Evolutionary conservation across 1,140 invertebrate genomes (phyloP).

Genomic region (Armadillidium nasatum): DNA sequence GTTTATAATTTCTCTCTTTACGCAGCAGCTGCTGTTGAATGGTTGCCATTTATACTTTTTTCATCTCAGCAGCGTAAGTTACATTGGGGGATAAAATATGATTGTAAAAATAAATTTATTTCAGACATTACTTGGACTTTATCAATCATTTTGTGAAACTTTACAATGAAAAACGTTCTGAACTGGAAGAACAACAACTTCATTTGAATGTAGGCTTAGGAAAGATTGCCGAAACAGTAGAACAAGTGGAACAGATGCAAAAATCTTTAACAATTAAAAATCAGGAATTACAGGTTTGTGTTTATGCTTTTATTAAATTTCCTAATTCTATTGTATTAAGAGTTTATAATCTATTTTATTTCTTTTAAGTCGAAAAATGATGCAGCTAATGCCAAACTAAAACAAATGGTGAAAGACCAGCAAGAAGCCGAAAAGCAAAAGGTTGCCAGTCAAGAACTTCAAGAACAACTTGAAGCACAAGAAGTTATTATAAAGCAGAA

Average conservation of each 20-base stretch:
- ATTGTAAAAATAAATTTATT: not conserved
- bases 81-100: too few species aligned
- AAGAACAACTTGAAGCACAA: constrained; percentile 81
- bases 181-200: constrained; percentile 96
- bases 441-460: constrained; percentile 95
- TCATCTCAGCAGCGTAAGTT: too few species aligned
- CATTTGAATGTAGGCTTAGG: constrained; percentile 97
- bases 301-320: constrained; percentile 48
- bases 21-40: too few species aligned
- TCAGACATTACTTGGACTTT: constrained; percentile 95
- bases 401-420: constrained; percentile 99
- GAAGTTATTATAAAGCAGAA: constrained; percentile 90
- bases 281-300: constrained; percentile 53
- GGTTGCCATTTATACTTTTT: too few species aligned
- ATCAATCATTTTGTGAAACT: constrained; percentile 99
- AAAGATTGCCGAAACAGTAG: constrained; percentile 98
- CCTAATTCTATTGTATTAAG: not conserved
- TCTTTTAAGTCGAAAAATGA: constrained; percentile 93
- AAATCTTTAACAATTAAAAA: constrained; percentile 96
- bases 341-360: not conserved
- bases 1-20: too few species aligned
- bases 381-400: constrained; percentile 94
- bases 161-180: constrained; percentile 94
- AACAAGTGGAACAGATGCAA: constrained; percentile 99
- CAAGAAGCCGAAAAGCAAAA: constrained; percentile 99